Conservation (phyloP, 2,797 vertebrate species). For the Meriones psammophilus region DNA sequence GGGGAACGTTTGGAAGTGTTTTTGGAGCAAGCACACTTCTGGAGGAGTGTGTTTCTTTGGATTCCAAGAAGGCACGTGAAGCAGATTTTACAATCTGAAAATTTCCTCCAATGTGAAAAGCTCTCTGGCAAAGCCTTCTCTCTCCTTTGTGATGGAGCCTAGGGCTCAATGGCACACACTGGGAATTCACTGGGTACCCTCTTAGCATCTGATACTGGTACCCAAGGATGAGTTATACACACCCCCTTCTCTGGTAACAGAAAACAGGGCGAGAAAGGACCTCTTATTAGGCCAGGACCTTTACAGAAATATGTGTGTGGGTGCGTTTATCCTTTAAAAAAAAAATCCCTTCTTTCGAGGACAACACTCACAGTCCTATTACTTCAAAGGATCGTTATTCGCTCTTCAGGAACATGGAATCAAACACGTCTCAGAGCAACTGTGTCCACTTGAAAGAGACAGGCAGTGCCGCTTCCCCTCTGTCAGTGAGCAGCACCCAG, state of each 20-base stretch:
- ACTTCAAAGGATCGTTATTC: not conserved
- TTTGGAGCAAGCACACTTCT: not conserved
- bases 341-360: not conserved
- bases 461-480: not conserved
- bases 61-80: not conserved
- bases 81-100: not conserved
- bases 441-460: not conserved
- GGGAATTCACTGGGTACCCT: not conserved
- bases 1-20: not conserved
- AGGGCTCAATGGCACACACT: not conserved
- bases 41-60: not conserved
- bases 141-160: not conserved
- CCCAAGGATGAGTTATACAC: accelerated
- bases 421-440: accelerated
- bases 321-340: not conserved
- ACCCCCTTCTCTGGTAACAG: not conserved
- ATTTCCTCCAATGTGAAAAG: not conserved
- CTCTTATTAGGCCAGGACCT: not conserved
- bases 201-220: too few relatives aligned
- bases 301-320: not conserved
- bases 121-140: not conserved
- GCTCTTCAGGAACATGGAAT: not conserved
- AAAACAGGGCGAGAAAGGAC: not conserved
- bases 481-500: not conserved
- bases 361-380: not conserved